Percentiles rank a stretch among this genome's conserved stretches.
These are phyloP conservation scores for Cyprinus carpio DNA, from an alignment of 2,113 vertebrate species.

Conservation along the genomic window DNA sequence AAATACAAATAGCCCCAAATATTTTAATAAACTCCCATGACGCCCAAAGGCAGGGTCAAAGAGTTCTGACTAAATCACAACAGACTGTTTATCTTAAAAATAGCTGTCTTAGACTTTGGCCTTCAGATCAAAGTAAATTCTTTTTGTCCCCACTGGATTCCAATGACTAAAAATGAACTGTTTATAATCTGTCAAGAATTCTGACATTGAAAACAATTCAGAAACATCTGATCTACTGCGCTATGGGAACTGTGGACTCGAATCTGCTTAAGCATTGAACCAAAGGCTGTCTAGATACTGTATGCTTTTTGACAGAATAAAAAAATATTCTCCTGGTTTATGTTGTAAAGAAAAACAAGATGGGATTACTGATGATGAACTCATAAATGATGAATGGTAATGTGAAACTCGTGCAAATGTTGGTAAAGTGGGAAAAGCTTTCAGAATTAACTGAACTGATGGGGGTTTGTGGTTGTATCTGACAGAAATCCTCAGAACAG, in stretches of 20 bases:
- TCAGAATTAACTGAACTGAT: constrained; percentile 7
- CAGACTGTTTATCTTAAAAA: constrained; percentile 29
- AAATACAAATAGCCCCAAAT: constrained; percentile 38
- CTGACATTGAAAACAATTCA: background rate
- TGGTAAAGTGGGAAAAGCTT: background rate
- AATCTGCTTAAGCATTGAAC: background rate
- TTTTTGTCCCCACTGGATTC: background rate
- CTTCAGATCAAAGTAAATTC: constrained; percentile 15
- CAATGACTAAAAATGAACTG: background rate
- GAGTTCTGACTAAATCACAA: constrained; percentile 7
- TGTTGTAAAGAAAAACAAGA: constrained; percentile 27
- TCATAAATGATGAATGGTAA: constrained; percentile 48
- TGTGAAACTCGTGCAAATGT: constrained; percentile 16
- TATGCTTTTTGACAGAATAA: background rate
- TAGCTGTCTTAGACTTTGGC: constrained; percentile 22
- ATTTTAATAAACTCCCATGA: constrained; percentile 54
- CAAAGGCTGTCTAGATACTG: background rate
- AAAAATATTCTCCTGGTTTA: constrained; percentile 17
- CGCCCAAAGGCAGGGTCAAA: background rate
- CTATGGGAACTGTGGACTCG: background rate
- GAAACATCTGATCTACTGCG: constrained; percentile 14
- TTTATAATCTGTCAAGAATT: constrained; percentile 30
- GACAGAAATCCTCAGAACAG: constrained; percentile 3
- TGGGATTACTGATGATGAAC: constrained; percentile 5
- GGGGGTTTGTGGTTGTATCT: background rate